Evolutionary conservation across 2,797 vertebrate species (phyloP), one percentile per base, ranked within the genome.

Genomic region (Lycodopsis pacificus): DNA sequence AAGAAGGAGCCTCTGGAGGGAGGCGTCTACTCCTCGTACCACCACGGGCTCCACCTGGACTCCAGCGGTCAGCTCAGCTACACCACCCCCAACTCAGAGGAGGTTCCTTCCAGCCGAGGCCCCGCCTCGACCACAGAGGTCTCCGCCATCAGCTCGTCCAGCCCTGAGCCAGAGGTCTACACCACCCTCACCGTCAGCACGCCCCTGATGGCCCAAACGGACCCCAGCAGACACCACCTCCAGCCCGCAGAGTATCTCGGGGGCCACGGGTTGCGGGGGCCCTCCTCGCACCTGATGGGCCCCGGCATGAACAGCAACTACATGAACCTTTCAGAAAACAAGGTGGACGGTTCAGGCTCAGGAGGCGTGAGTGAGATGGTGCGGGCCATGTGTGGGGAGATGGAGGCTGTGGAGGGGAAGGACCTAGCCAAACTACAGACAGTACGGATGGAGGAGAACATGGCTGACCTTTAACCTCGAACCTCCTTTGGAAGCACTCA

Each of bases 381-480:
- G 38, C 96, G 96, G 77, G 95, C 93, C 0, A 96, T 97, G 88
- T 99, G 98, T 71, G 97, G 96, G 85, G 97, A 99, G 82, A 95
- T 99, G 93, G 97, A 97, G 89, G 94, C 95, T 0, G 96, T 76
- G 38, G 85, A 96, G 86, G 97, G 96, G 92, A 97, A 97, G 83
- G 96, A 98, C 88, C 95, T 98, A 85, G 97, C 97, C 94, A 98
- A 98, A 95, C 95, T 99, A 94, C 97, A 98, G 85, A 99, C 97
- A 86, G 98, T 99, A 88, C 97, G 98, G 89, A 95, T 99, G 96
- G 97, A 98, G 76, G 97, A 99, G 95, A 97, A 98, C 92, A 97
- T 98, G 95, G 96, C 96, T 91, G 97, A 99, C 91, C 96, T 99
- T 90, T 99, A 96, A 96, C 91, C 92, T 88, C 62, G 65, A 66